phyloP scores from a whole-genome alignment of 2,888 invertebrate genomes.

The Cancer borealis region DNA sequence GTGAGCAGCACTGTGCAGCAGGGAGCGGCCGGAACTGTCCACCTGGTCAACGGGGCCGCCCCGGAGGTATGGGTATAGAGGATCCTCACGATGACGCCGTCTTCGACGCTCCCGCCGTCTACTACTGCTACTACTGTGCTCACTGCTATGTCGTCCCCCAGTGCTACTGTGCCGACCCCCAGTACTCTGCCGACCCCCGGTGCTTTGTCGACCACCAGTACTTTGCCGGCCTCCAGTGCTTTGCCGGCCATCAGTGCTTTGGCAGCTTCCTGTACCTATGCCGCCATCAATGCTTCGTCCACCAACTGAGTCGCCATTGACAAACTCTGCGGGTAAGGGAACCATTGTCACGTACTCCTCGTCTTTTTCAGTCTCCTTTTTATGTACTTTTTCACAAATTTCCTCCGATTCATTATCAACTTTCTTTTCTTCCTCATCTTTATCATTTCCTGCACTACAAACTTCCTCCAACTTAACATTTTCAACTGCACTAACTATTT shows the following conservation, averaged over 20 bases:
- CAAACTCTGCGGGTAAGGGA: conserved; percentile 63
- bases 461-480: conserved; percentile 50
- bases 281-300: conserved; percentile 61
- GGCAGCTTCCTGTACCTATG: conserved; percentile 56
- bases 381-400: conserved; percentile 33
- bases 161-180: conserved; percentile 70
- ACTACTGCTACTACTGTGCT: conserved; percentile 83
- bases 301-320: conserved; percentile 56
- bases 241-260: conserved; percentile 64
- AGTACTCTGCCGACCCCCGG: conserved; percentile 70
- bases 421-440: conserved; percentile 53
- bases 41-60: conserved; percentile 82
- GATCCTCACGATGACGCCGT: conserved; percentile 80
- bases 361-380: conserved; percentile 62
- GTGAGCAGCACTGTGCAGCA: conserved; percentile 88
- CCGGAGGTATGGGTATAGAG: conserved; percentile 81
- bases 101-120: conserved; percentile 79
- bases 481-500: conserved; percentile 50
- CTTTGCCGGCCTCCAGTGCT: conserved; percentile 66
- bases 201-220: conserved; percentile 70
- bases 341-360: conserved; percentile 71
- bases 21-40: conserved; percentile 85
- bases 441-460: conserved; percentile 51
- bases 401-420: conserved; percentile 50
- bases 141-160: conserved; percentile 72